These are phyloP conservation scores for Sesia bembeciformis DNA, from an alignment of 2,888 invertebrate genomes.

Conservation along the genomic window DNA sequence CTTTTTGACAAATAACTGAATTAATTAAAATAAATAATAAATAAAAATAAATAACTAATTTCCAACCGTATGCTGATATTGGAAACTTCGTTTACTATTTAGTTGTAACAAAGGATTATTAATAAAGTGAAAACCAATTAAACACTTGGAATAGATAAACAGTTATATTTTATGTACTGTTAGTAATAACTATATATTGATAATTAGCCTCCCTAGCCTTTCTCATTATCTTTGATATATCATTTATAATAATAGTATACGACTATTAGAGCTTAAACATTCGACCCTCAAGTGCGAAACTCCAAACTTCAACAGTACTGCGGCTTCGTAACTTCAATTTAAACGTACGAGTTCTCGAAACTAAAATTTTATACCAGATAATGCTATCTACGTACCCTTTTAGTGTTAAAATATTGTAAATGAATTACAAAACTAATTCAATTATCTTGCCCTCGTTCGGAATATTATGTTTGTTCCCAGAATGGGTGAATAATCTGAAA, in stretches of 20 bases:
- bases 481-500: slow-evolving; percentile 7
- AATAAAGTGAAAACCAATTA: too few relatives aligned
- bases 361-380: slow-evolving; percentile 35
- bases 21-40: too few relatives aligned
- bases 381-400: slow-evolving; percentile 38
- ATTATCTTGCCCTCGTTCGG: slow-evolving; percentile 30
- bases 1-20: too few relatives aligned
- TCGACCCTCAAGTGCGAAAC: slow-evolving; percentile 7
- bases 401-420: slow-evolving; percentile 43
- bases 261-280: neutral
- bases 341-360: slow-evolving; percentile 26
- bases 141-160: too few relatives aligned
- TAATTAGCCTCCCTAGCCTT: neutral
- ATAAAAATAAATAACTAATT: too few relatives aligned
- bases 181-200: too few relatives aligned
- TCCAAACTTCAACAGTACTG: slow-evolving; percentile 19
- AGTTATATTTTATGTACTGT: too few relatives aligned
- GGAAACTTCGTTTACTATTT: too few relatives aligned
- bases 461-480: slow-evolving; percentile 6
- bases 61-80: too few relatives aligned
- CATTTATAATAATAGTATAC: neutral
- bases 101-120: too few relatives aligned
- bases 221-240: neutral
- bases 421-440: slow-evolving; percentile 55
- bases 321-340: slow-evolving; percentile 18